Base-by-base conservation (phyloP, 2,113 vertebrate species). In the Crotalus helleri region DNA sequence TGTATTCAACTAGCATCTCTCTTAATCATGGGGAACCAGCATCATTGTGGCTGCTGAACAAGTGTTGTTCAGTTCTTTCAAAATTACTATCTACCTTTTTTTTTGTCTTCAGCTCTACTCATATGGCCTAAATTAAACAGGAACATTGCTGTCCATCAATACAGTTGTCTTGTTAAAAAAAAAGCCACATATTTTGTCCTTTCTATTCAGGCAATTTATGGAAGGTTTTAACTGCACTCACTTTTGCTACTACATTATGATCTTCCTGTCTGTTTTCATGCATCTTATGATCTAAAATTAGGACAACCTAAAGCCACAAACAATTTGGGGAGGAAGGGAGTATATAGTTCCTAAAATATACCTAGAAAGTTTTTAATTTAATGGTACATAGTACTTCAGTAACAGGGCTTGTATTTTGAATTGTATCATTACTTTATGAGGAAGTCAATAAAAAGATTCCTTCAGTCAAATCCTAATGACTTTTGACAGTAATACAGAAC, bases 1-100 rank as follows among this genome's bases (percentile, higher is more conserved):
- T 94, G 12, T 97, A 95, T 21, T 97, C 97, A 88, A 96, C 94
- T n/a, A 98, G 96, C 46, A 97, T 94, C 46, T 94, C 95, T 96
- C 94, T 98, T 97, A 19, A 97, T 97, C 90, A 95, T 95, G 46
- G 97, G 97, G 98, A 91, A 98, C 87, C 94, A 98, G 95, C 98
- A 98, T 98, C 51, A 91, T 69, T 23, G 49, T 12, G 7, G 4
- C 54, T 51, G 55, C 46, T 53, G 23, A 10, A 44, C 11, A 29
- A 5, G 19, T 2, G 12, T 57, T 44, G 54, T 39, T 69, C 21
- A 1, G 12, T 54, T 87, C 57, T 90, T 44, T 81, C 7, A 6
- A 59, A 59, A 54, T 33, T 88, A 24, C 11, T 46, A 51, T 26
- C 87, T 57, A 39, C 33, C 49, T 49, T 49, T 49, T 51, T 51